A percentile compares a stretch with the other conserved stretches of the same genome.
These are phyloP conservation scores for Phoenicopterus ruber DNA, from an alignment of 2,113 vertebrate species.

Conservation along the genomic window DNA sequence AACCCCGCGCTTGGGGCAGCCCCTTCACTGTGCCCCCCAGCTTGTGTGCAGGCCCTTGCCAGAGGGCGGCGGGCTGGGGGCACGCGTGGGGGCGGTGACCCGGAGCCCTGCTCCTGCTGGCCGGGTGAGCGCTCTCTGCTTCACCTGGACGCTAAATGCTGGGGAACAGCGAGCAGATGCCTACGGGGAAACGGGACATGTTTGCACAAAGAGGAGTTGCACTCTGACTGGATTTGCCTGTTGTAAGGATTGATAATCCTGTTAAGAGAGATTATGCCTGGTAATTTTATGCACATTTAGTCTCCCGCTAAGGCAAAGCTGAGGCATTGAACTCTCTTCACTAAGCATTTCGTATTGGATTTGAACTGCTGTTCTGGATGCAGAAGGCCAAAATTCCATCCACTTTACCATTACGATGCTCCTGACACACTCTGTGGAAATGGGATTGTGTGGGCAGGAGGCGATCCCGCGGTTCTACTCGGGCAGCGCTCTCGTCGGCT, in stretches of 20 bases:
- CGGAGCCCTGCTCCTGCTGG: fast-evolving
- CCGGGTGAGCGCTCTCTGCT: not conserved
- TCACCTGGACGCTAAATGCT: not conserved
- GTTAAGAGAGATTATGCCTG: not conserved
- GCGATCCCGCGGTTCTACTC: fast-evolving
- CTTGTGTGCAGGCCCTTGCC: too few species aligned
- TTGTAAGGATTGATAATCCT: not conserved
- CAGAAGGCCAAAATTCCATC: not conserved
- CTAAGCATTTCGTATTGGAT: not conserved
- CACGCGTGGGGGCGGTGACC: fast-evolving
- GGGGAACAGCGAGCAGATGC: not conserved
- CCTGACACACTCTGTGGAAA: not conserved
- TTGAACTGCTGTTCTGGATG: not conserved
- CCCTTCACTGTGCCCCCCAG: too few species aligned
- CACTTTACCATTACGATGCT: not conserved
- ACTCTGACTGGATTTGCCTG: not conserved
- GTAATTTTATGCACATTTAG: not conserved
- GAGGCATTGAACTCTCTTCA: not conserved
- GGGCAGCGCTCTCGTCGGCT: not conserved
- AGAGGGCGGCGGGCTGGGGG: not conserved
- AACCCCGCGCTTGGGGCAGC: not conserved
- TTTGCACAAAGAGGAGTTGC: not conserved
- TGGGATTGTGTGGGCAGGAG: not conserved
- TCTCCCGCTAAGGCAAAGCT: not conserved
- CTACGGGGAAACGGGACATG: not conserved